These are phyloP conservation scores for Rhizomys pruinosus DNA, from an alignment of 2,113 vertebrate genomes.

Conservation along the genomic window DNA sequence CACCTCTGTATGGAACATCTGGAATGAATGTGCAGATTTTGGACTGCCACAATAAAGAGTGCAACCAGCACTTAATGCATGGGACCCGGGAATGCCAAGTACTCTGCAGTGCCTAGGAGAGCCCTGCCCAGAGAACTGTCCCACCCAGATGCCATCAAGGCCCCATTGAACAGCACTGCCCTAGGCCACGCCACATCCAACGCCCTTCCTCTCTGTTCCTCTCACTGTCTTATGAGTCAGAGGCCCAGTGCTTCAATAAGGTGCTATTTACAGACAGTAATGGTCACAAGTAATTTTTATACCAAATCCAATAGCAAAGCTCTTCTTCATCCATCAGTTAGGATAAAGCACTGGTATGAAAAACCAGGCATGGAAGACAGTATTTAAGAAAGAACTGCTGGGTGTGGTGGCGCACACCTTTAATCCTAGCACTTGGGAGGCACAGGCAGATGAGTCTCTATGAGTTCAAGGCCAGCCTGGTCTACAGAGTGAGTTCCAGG, in stretches of 20 bases:
- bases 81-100: neutral
- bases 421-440: too few relatives aligned
- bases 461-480: too few relatives aligned
- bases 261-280: neutral
- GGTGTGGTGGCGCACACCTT: too few relatives aligned
- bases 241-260: neutral
- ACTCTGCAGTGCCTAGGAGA: neutral
- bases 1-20: neutral
- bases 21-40: neutral
- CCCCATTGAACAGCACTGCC: slow-evolving; percentile 1
- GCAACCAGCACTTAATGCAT: neutral
- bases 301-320: neutral
- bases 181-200: neutral
- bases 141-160: slow-evolving; percentile 1
- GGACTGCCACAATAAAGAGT: neutral
- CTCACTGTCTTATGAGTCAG: neutral
- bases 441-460: too few relatives aligned
- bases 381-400: too few relatives aligned
- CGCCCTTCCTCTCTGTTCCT: neutral
- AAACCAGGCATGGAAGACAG: neutral
- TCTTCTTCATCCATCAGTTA: neutral
- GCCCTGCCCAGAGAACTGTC: neutral
- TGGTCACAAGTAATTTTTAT: neutral
- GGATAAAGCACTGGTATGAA: neutral
- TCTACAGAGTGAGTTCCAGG: too few relatives aligned